These are phyloP conservation scores for Coenobita brevimanus DNA, from an alignment of 1,140 invertebrate genomes.

Conservation along the genomic window DNA sequence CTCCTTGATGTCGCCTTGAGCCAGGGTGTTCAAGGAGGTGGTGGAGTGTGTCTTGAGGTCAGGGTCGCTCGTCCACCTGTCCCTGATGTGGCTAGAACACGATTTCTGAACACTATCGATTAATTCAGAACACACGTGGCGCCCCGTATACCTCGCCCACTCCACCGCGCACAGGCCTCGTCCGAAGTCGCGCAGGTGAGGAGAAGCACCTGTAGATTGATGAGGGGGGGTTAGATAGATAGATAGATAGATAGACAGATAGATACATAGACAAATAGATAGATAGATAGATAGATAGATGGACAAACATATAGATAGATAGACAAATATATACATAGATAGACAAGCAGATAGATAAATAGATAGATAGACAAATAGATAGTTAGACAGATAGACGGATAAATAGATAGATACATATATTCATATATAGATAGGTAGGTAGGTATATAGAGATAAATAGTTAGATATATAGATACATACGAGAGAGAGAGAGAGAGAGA, in stretches of 20 bases:
- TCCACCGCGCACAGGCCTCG: conserved; percentile 83
- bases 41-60: conserved; percentile 51
- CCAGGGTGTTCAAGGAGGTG: conserved; percentile 49
- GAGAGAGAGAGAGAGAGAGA: too few relatives aligned
- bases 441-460: too few relatives aligned
- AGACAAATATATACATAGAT: too few relatives aligned
- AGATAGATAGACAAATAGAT: too few relatives aligned
- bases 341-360: too few relatives aligned
- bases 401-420: too few relatives aligned
- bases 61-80: conserved; percentile 51
- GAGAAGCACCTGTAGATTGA: conserved; percentile 80
- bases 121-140: conserved; percentile 83
- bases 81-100: conserved; percentile 49
- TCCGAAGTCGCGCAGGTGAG: conserved; percentile 82
- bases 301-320: too few relatives aligned
- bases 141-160: conserved; percentile 85
- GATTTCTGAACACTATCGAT: conserved; percentile 76
- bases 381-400: too few relatives aligned
- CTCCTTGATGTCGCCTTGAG: conserved; percentile 43
- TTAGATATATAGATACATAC: too few relatives aligned
- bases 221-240: conserved; percentile 2
- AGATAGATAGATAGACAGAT: too few relatives aligned
- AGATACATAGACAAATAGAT: background rate
- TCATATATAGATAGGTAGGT: too few relatives aligned
- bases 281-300: too few relatives aligned